Percentiles rank a stretch among this genome's conserved stretches.
phyloP scores from a whole-genome alignment of 2,113 vertebrate genomes.

The Phodopus roborovskii region DNA sequence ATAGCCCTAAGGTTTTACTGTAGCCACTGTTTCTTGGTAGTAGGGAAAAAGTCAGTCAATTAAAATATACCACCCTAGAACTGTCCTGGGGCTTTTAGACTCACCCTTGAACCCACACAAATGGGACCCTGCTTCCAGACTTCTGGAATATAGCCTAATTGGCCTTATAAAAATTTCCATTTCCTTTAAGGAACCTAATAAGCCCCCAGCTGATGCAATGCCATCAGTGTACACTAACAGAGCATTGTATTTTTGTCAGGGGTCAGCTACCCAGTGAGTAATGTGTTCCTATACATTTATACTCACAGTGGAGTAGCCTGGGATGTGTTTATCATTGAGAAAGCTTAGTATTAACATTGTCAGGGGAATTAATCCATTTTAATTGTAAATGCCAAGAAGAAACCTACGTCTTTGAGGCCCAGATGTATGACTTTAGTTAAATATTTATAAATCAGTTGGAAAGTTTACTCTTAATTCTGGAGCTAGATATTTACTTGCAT shows the following conservation, averaged over 20 bases:
- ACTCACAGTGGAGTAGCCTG: conserved; percentile 72
- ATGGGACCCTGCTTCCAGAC: background rate
- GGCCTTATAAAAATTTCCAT: conserved; percentile 47
- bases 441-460: conserved; percentile 87
- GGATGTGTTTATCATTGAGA: conserved; percentile 84
- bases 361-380: conserved; percentile 84
- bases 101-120: background rate
- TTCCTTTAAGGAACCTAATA: conserved; percentile 29
- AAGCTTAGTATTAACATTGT: conserved; percentile 86
- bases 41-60: background rate
- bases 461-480: conserved; percentile 84
- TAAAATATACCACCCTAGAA: conserved; percentile 6
- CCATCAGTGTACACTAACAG: conserved; percentile 20
- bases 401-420: conserved; percentile 75
- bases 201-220: conserved; percentile 5
- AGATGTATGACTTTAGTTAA: conserved; percentile 84
- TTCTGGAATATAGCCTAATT: background rate
- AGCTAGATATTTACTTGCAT: conserved; percentile 80
- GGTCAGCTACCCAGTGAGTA: conserved; percentile 55
- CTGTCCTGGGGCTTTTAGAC: background rate
- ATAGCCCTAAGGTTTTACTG: background rate
- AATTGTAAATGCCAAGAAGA: conserved; percentile 74
- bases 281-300: conserved; percentile 80
- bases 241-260: conserved; percentile 43
- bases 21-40: background rate